Evolutionary conservation across 2,113 vertebrate species (phyloP), one percentile per base, ranked within the genome.

Genomic region (Trichomycterus rosablanca): DNA sequence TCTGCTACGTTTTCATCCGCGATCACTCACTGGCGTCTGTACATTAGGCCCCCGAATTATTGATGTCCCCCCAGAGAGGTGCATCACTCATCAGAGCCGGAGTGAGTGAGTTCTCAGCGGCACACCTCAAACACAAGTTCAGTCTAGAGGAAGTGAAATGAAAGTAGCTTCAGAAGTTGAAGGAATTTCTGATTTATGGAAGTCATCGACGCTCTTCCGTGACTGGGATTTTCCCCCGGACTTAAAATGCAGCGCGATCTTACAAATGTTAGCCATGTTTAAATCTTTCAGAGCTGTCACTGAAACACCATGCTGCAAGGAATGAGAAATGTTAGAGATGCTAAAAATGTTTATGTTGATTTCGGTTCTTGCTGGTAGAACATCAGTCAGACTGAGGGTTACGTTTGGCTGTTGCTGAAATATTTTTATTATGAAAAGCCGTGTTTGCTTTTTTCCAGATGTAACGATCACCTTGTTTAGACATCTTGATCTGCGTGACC

Each of bases 1-100:
- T 80, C 79, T 77, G 74, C 75, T 71, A 75, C 74, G 50, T 79
- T 80, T 81, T 80, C 60, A 61, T 80, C 73, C 75, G 66, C 70
- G 74, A 83, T 82, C 77, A 79, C 75, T 84, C 80, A 82, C 76
- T 59, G 64, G 74, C 67, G 4, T 72, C 67, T 64, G 62, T 60
- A 76, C 74, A 77, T 82, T 78, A 80, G 62, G n/a, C 35, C 64
- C 59, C 45, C 32, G 63, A 59, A 54, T 83, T 80, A 82, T 81
- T 83, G 74, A 85, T 81, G 84, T 78, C 57, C 70, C 68, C 53
- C 73, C 57, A 64, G 69, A 68, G 66, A 34, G n/a, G n/a, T 12
- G 57, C 72, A 74, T 81, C 76, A 63, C 22, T 84, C 81, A 78
- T 79, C 52, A 63, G 15, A 50, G 49, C 43, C 26, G 11, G 53